Percentiles rank a stretch among this genome's conserved stretches.
phyloP scores from a whole-genome alignment of 2,888 invertebrate genomes.

The Ornithoptera priamus region DNA sequence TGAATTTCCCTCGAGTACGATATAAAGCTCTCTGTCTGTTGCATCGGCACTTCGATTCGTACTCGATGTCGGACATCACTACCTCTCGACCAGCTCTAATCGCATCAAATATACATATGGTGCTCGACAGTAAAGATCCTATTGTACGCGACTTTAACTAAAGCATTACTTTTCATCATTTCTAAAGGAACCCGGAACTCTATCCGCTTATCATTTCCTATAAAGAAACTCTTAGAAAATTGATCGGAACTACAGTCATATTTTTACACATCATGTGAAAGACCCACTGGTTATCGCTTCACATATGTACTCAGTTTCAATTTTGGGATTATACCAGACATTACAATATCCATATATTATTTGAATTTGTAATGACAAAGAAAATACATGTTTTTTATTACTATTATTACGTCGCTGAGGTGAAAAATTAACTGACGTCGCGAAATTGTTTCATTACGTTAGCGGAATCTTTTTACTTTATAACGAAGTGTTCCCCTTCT shows the following conservation, averaged over 20 bases:
- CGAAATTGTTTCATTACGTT: slow-evolving; percentile 70
- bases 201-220: not conserved
- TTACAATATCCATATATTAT: not conserved
- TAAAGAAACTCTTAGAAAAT: too few relatives aligned
- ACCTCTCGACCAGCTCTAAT: not conserved
- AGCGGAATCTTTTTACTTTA: slow-evolving; percentile 64
- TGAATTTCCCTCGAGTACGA: slow-evolving; percentile 72
- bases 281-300: too few relatives aligned
- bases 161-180: not conserved
- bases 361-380: too few relatives aligned
- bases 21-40: slow-evolving; percentile 63
- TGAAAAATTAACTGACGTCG: slow-evolving; percentile 49
- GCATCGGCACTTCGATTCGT: slow-evolving; percentile 56
- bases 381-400: too few relatives aligned
- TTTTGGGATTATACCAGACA: slow-evolving; percentile 1
- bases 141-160: not conserved
- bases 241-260: too few relatives aligned
- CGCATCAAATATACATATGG: slow-evolving; percentile 8
- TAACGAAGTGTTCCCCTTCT: slow-evolving; percentile 56
- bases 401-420: slow-evolving; percentile 38
- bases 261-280: too few relatives aligned
- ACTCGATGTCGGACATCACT: slow-evolving; percentile 52
- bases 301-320: too few relatives aligned
- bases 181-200: not conserved
- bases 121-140: not conserved